phyloP scores from a whole-genome alignment of 2,888 invertebrate species.

The Chrysolina americana region DNA sequence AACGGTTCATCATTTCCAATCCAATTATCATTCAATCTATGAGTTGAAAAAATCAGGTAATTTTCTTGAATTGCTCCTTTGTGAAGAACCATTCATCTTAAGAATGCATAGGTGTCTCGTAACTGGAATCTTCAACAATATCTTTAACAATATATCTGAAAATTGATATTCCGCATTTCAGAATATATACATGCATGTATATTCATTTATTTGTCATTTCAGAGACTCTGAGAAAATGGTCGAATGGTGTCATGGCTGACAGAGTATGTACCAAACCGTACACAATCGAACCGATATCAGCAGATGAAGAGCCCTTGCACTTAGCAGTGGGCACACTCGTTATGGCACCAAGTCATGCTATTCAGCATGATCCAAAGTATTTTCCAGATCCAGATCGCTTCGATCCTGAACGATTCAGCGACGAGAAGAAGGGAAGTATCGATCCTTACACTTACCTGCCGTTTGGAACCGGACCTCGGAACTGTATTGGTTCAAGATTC shows the following conservation, averaged over 20 bases:
- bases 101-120: too few relatives aligned
- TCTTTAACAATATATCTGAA: too few relatives aligned
- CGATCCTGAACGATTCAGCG: constrained; percentile 67
- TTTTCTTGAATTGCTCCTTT: too few relatives aligned
- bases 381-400: constrained; percentile 70
- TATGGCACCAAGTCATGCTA: constrained; percentile 62
- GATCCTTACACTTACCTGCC: constrained; percentile 71
- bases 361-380: constrained; percentile 69
- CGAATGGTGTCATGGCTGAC: constrained; percentile 62
- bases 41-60: too few relatives aligned
- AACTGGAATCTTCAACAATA: too few relatives aligned
- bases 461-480: constrained; percentile 73
- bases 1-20: too few relatives aligned
- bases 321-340: constrained; percentile 62
- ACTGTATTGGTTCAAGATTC: constrained; percentile 70
- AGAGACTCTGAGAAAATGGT: constrained; percentile 54
- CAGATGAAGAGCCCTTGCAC: constrained; percentile 54
- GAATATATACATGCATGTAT: too few relatives aligned
- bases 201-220: not conserved
- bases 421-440: constrained; percentile 66
- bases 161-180: too few relatives aligned
- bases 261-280: constrained; percentile 71
- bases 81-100: too few relatives aligned
- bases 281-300: constrained; percentile 58
- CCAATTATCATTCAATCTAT: too few relatives aligned